Evolutionary conservation across 35 echinoderm and acorn worm species (phyloP).

Genomic region (Nesometra sesokonis): DNA sequence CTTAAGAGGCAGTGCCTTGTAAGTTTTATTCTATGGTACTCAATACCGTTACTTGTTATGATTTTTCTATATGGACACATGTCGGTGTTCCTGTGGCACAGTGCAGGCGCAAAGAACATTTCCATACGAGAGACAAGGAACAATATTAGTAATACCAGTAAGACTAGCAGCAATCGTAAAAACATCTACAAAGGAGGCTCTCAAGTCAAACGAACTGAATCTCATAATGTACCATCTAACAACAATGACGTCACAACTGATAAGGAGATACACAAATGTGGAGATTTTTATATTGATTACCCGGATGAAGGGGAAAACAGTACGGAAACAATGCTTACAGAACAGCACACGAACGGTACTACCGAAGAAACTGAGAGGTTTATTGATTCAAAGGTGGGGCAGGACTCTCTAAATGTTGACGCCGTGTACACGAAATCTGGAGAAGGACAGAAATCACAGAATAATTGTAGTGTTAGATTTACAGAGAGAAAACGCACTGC

Average conservation of each 20-base stretch:
- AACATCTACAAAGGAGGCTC: neutral
- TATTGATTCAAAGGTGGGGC: neutral
- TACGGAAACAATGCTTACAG: neutral
- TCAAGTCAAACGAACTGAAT: neutral
- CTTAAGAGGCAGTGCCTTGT: conserved; percentile 17
- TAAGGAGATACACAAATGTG: neutral
- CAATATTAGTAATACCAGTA: neutral
- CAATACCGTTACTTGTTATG: conserved; percentile 69
- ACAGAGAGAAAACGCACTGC: neutral
- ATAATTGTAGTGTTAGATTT: neutral
- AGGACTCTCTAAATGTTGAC: neutral
- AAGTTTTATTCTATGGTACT: conserved; percentile 52
- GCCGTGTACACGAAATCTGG: conserved; percentile 1
- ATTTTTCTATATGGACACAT: neutral
- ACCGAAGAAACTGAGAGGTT: conserved; percentile 1
- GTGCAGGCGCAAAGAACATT: neutral
- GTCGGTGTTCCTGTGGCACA: neutral
- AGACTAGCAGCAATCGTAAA: neutral
- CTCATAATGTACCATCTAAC: neutral
- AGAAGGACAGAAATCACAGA: neutral
- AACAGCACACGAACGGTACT: neutral
- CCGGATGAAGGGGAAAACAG: neutral
- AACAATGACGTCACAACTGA: neutral
- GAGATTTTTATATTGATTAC: neutral
- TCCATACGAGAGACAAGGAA: neutral